Conservation (phyloP, 2,797 vertebrate species). For the Semaprochilodus insignis region DNA sequence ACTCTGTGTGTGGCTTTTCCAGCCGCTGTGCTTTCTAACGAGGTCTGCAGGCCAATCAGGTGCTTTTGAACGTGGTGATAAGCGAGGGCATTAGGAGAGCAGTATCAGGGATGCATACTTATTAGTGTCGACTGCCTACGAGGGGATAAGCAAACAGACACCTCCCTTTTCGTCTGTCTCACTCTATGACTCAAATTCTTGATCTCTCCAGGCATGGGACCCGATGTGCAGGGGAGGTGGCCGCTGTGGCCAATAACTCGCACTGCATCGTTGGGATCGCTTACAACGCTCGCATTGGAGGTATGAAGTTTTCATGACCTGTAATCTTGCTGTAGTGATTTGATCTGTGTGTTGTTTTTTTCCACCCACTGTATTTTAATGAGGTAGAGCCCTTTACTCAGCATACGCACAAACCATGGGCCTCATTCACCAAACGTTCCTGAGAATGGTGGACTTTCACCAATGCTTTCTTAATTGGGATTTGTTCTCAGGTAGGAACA, state of each 20-base stretch:
- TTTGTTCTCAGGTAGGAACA: too few species aligned
- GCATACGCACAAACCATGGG: neutral
- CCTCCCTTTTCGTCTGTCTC: neutral
- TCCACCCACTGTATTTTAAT: neutral
- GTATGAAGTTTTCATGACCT: slow-evolving; percentile 65
- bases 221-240: slow-evolving; percentile 89
- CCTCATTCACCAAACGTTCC: too few species aligned
- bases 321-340: too few species aligned
- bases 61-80: slow-evolving; percentile 18
- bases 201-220: slow-evolving; percentile 84
- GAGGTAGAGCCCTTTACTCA: neutral
- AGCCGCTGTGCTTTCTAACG: neutral
- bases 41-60: slow-evolving; percentile 10
- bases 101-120: slow-evolving; percentile 24
- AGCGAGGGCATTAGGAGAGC: slow-evolving; percentile 7
- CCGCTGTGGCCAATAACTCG: slow-evolving; percentile 84
- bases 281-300: slow-evolving; percentile 86
- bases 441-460: too few species aligned
- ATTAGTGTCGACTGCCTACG: slow-evolving; percentile 14
- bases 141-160: slow-evolving; percentile 7
- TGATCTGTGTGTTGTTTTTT: neutral
- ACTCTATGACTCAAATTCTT: slow-evolving; percentile 4
- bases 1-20: neutral
- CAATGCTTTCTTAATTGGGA: too few species aligned
- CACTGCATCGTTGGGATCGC: slow-evolving; percentile 86